These are phyloP conservation scores for Muscicapa adusta DNA, from an alignment of 2,113 vertebrate genomes.

Conservation along the genomic window DNA sequence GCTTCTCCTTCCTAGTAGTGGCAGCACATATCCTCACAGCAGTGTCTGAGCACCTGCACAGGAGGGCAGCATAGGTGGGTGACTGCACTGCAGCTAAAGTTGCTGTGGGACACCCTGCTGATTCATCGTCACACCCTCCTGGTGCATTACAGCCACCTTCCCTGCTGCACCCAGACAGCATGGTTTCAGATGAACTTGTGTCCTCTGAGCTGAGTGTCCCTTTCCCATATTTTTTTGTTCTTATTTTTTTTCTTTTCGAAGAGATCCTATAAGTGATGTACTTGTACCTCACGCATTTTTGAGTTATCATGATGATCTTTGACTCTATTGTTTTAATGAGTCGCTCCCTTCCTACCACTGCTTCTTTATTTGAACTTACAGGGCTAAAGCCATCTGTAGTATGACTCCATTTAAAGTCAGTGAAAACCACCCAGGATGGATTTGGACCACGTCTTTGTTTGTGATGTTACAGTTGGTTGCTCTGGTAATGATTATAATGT, in stretches of 20 bases:
- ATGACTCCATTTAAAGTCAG: slow-evolving; percentile 49
- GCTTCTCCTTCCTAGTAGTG: background rate
- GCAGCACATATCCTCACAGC: fast-evolving
- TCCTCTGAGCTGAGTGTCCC: background rate
- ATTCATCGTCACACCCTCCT: background rate
- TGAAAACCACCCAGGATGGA: slow-evolving; percentile 6
- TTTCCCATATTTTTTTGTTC: background rate
- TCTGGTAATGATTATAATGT: slow-evolving; percentile 58
- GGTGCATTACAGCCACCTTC: background rate
- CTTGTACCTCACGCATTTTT: background rate
- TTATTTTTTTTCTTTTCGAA: background rate
- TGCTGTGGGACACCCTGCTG: fast-evolving
- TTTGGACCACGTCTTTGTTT: slow-evolving; percentile 44
- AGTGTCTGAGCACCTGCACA: fast-evolving
- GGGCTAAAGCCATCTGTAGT: background rate
- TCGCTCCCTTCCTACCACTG: background rate
- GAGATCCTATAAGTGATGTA: background rate
- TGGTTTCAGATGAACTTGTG: background rate
- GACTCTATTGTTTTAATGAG: background rate
- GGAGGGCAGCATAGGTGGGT: fast-evolving
- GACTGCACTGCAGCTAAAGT: background rate
- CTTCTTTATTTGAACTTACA: slow-evolving; percentile 39
- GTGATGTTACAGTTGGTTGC: slow-evolving; percentile 51
- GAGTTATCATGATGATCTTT: background rate
- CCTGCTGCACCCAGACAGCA: background rate